Evolutionary conservation across 2,797 vertebrate genomes (phyloP).

Genomic region (Pseudochaenichthys georgianus): DNA sequence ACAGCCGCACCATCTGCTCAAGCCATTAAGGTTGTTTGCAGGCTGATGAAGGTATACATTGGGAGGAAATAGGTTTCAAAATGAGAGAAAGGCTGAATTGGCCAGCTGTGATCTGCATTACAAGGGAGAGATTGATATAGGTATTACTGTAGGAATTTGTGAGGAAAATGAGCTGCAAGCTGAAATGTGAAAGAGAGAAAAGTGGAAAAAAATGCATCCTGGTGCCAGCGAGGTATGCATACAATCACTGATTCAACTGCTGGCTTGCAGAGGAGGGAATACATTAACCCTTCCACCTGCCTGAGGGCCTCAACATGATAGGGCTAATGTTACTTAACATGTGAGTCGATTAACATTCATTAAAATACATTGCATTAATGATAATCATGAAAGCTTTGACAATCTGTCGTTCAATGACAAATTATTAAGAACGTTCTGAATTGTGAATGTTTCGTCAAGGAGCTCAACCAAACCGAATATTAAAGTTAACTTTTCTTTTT

Average conservation of each 20-base stretch:
- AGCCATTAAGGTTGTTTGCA: slow-evolving; percentile 8
- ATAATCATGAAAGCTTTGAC: neutral
- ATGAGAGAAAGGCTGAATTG: slow-evolving; percentile 13
- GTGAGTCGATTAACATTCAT: too few relatives aligned
- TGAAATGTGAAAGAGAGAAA: neutral
- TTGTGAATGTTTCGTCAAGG: neutral
- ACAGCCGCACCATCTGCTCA: slow-evolving; percentile 23
- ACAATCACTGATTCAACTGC: neutral
- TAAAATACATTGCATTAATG: neutral
- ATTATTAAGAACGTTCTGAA: neutral
- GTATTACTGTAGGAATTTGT: slow-evolving; percentile 8
- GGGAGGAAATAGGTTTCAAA: slow-evolving; percentile 22
- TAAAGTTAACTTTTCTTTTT: neutral
- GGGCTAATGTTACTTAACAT: too few relatives aligned
- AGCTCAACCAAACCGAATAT: neutral
- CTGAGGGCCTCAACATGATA: too few relatives aligned
- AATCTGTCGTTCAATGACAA: too few relatives aligned
- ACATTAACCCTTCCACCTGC: too few relatives aligned
- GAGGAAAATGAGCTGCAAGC: neutral
- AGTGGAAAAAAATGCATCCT: neutral
- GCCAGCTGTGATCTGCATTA: neutral
- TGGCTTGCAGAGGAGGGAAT: too few relatives aligned
- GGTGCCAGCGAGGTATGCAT: neutral
- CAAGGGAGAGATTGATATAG: neutral
- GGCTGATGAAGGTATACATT: slow-evolving; percentile 24